Conservation (phyloP, 2,113 vertebrate genomes). For the Mus spicilegus region DNA sequence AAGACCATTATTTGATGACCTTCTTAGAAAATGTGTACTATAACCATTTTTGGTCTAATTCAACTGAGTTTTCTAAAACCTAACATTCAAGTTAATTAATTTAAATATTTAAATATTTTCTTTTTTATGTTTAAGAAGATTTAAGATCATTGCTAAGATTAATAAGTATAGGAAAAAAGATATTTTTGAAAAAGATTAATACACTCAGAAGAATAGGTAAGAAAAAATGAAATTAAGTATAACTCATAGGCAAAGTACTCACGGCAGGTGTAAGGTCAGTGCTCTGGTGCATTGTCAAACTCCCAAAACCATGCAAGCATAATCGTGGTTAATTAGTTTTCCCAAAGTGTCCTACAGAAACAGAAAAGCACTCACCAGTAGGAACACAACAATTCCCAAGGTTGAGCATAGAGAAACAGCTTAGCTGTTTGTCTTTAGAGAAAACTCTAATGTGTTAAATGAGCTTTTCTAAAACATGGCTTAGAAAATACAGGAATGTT, state of each 20-base stretch:
- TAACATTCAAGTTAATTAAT: not conserved
- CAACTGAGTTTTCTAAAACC: not conserved
- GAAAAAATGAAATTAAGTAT: not conserved
- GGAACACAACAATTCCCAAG: not conserved
- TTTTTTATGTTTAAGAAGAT: not conserved
- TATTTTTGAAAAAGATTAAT: not conserved
- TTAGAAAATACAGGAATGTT: not conserved
- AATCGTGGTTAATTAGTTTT: not conserved
- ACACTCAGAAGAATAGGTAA: not conserved
- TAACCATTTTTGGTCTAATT: conserved; percentile 16
- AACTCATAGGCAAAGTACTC: not conserved
- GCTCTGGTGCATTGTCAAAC: not conserved
- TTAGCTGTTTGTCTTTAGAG: not conserved
- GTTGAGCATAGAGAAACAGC: not conserved
- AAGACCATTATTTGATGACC: not conserved
- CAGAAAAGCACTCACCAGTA: not conserved
- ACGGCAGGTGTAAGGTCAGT: not conserved
- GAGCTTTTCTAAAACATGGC: not conserved
- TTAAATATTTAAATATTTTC: conserved; percentile 26
- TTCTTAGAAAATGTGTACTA: not conserved
- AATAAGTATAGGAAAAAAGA: not conserved
- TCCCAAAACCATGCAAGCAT: not conserved
- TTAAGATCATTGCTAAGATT: not conserved
- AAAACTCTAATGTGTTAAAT: not conserved
- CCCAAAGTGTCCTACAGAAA: not conserved